These are phyloP conservation scores for Camelus bactrianus DNA, from an alignment of 2,113 vertebrate genomes.

Conservation along the genomic window DNA sequence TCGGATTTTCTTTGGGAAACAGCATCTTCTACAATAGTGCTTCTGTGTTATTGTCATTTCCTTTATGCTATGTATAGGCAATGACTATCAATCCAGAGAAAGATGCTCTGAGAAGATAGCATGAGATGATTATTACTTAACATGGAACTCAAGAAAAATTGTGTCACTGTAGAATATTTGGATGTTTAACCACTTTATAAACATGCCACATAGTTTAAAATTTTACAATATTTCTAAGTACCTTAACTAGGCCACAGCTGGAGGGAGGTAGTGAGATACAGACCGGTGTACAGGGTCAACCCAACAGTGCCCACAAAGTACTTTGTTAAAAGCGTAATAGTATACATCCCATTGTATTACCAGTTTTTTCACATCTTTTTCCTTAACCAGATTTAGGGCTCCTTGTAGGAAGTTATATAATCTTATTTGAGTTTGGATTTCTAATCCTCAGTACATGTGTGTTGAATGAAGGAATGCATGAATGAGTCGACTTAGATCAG, in stretches of 20 bases:
- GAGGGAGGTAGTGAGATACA: not conserved
- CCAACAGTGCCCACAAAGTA: not conserved
- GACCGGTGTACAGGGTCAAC: not conserved
- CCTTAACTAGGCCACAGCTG: not conserved
- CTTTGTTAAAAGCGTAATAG: not conserved
- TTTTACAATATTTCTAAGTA: not conserved
- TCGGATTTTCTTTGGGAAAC: constrained; percentile 30
- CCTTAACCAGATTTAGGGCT: not conserved
- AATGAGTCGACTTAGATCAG: not conserved
- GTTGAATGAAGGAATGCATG: not conserved
- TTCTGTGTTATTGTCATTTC: not conserved
- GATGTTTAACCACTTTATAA: not conserved
- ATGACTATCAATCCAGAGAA: not conserved
- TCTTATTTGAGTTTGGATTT: not conserved
- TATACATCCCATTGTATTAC: not conserved
- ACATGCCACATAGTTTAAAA: not conserved
- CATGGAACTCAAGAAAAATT: not conserved
- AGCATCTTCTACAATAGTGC: not conserved
- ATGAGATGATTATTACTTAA: not conserved
- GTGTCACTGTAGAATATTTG: not conserved
- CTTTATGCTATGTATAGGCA: not conserved
- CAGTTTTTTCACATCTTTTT: not conserved
- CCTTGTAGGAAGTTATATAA: not conserved
- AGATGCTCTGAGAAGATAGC: not conserved
- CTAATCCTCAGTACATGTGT: not conserved